Evolutionary conservation across 1,140 invertebrate genomes (phyloP).

Genomic region (Phthorimaea operculella): DNA sequence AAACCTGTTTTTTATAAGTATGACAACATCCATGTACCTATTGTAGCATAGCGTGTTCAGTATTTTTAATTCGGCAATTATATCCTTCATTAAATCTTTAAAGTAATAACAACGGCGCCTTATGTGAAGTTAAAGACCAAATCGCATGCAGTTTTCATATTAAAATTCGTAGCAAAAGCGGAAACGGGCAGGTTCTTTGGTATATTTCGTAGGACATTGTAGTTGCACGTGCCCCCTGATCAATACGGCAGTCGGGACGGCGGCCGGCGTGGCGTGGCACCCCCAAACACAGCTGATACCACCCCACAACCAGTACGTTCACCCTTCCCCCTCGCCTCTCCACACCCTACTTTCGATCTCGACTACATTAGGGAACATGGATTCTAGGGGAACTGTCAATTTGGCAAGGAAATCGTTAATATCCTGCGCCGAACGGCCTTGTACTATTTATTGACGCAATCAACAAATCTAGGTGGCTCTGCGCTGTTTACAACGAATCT

Average conservation of each 20-base stretch:
- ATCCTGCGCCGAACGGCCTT: slow-evolving; percentile 7
- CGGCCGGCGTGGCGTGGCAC: slow-evolving; percentile 46
- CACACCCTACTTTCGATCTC: slow-evolving; percentile 44
- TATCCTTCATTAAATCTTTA: too few species aligned
- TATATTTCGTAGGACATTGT: not conserved
- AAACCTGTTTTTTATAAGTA: too few species aligned
- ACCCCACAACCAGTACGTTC: slow-evolving; percentile 41
- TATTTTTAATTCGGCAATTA: too few species aligned
- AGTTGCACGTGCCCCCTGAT: slow-evolving; percentile 52
- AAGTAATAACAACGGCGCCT: too few species aligned
- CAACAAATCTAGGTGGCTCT: slow-evolving; percentile 17
- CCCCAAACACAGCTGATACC: slow-evolving; percentile 61
- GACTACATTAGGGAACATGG: slow-evolving; percentile 18
- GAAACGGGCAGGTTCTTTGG: not conserved
- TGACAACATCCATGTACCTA: too few species aligned
- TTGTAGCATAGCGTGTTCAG: too few species aligned
- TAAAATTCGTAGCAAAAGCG: not conserved
- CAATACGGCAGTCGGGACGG: slow-evolving; percentile 56
- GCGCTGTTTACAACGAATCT: too few species aligned
- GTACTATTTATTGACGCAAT: too few species aligned
- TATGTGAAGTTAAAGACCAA: not conserved
- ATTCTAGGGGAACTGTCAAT: not conserved
- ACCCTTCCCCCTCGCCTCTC: slow-evolving; percentile 28
- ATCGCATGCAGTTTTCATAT: not conserved
- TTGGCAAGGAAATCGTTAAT: slow-evolving; percentile 23